phyloP scores from a whole-genome alignment of 2,797 vertebrate genomes.

The Etheostoma nigrum region DNA sequence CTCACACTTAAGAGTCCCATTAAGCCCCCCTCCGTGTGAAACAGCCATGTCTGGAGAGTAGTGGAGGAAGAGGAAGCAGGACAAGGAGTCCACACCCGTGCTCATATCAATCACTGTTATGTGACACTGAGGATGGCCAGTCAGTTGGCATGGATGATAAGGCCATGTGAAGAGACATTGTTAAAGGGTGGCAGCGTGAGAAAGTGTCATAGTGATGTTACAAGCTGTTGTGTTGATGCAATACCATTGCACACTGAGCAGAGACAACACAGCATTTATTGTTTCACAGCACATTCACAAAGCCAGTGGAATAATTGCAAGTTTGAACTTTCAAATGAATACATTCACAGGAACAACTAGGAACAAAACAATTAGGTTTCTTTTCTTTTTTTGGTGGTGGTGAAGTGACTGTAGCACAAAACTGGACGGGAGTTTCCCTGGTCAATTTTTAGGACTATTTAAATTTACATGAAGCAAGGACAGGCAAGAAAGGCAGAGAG shows the following conservation, averaged over 20 bases:
- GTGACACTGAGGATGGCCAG: conserved; percentile 69
- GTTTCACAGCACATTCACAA: conserved; percentile 16
- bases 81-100: conserved; percentile 54
- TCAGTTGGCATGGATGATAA: conserved; percentile 67
- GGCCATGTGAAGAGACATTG: conserved; percentile 29
- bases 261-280: conserved; percentile 18
- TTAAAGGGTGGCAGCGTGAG: conserved; percentile 53
- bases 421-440: conserved; percentile 63
- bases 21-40: conserved; percentile 69
- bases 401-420: conserved; percentile 32
- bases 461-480: conserved; percentile 68
- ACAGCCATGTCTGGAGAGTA: conserved; percentile 43
- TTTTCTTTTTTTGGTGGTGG: conserved; percentile 1
- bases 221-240: conserved; percentile 11
- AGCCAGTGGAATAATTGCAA: conserved; percentile 4
- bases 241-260: neutral
- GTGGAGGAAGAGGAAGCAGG: conserved; percentile 68
- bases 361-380: neutral
- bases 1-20: conserved; percentile 28
- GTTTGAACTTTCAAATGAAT: conserved; percentile 2
- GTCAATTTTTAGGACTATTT: conserved; percentile 56
- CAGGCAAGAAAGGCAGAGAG: conserved; percentile 50
- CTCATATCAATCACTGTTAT: conserved; percentile 63
- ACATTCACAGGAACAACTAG: conserved; percentile 11
- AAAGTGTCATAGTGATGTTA: conserved; percentile 46